Evolutionary conservation across 1,140 invertebrate species (phyloP).

Genomic region (Conus ventricosus): DNA sequence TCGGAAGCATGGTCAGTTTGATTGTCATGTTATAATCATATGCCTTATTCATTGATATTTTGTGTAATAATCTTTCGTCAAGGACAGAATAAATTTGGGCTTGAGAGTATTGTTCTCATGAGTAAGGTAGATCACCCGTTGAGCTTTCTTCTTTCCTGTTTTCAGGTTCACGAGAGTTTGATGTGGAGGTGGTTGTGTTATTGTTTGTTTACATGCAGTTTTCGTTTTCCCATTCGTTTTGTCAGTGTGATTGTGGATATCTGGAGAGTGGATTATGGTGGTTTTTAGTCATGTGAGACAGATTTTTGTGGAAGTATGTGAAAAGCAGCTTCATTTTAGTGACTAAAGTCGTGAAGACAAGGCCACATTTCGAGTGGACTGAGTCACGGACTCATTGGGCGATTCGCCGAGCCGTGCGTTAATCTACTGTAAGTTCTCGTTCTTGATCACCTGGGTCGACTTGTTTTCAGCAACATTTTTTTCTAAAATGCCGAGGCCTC

Average conservation of each 20-base stretch:
- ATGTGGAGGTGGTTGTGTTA: too few relatives aligned
- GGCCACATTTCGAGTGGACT: too few relatives aligned
- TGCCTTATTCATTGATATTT: too few relatives aligned
- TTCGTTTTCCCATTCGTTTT: not conserved
- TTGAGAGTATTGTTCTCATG: not conserved
- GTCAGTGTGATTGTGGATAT: not conserved
- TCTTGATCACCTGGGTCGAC: not conserved
- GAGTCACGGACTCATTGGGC: too few relatives aligned
- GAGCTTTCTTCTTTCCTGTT: not conserved
- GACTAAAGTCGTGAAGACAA: not conserved
- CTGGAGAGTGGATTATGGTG: not conserved
- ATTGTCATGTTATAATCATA: too few relatives aligned
- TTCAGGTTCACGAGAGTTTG: not conserved
- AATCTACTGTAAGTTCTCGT: too few relatives aligned
- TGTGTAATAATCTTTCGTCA: too few relatives aligned
- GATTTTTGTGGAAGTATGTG: not conserved
- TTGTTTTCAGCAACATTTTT: not conserved
- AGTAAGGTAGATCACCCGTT: not conserved
- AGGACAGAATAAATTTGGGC: not conserved
- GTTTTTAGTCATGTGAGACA: not conserved
- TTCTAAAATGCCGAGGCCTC: slow-evolving; percentile 27
- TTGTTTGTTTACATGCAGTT: not conserved
- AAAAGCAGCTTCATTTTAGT: not conserved
- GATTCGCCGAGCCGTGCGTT: too few relatives aligned
- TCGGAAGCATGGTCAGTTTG: too few relatives aligned